Conservation (phyloP, 2,888 invertebrate genomes). For the Seladonia tumulorum region DNA sequence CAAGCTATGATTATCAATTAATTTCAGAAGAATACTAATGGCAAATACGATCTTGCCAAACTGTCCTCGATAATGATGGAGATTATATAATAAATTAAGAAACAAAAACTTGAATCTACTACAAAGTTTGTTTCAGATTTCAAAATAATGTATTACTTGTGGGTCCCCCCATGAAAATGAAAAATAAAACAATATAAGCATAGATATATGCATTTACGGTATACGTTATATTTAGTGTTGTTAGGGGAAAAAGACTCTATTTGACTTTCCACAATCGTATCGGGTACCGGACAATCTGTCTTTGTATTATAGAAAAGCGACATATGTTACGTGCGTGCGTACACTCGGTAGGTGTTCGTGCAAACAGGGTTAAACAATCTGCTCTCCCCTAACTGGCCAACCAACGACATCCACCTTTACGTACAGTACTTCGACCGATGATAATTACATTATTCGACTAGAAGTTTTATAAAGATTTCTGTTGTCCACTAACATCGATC, state of each 20-base stretch:
- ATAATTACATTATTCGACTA: neutral
- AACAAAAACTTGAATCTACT: too few species aligned
- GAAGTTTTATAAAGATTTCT: neutral
- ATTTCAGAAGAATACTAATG: too few species aligned
- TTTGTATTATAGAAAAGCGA: constrained; percentile 37
- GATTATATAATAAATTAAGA: too few species aligned
- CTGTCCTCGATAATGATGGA: too few species aligned
- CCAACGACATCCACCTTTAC: constrained; percentile 14
- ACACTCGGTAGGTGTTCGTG: constrained; percentile 59
- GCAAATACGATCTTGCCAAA: too few species aligned
- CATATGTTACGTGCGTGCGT: constrained; percentile 73
- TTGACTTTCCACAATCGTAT: constrained; percentile 37
- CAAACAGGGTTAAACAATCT: constrained; percentile 79
- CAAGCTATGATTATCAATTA: neutral
- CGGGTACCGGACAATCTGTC: constrained; percentile 34
- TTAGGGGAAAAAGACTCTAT: constrained; percentile 26
- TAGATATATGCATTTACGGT: neutral
- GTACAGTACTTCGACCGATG: neutral
- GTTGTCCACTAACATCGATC: neutral
- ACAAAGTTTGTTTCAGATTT: too few species aligned
- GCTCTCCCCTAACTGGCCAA: constrained; percentile 73
- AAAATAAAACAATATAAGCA: too few species aligned
- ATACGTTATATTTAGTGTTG: neutral
- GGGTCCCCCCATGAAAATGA: too few species aligned
- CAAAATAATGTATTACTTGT: too few species aligned